These are phyloP conservation scores for Drosophila kambysellisi DNA, from an alignment of 2,888 invertebrate genomes.

Conservation along the genomic window DNA sequence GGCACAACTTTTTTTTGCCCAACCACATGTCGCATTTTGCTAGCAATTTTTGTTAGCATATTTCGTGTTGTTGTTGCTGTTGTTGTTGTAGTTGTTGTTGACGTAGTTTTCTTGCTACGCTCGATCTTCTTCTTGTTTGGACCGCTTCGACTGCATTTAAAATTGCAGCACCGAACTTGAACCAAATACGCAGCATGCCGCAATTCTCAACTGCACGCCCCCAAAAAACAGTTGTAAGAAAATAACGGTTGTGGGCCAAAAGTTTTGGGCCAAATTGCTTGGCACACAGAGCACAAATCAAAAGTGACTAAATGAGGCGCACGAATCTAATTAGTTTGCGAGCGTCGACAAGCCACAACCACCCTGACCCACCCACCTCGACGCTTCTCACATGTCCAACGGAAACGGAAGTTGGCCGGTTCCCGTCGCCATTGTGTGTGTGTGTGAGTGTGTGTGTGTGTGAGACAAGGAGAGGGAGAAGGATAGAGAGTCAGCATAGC, in stretches of 20 bases:
- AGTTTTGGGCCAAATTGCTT: conserved; percentile 48
- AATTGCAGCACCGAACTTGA: conserved; percentile 76
- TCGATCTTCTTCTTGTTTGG: conserved; percentile 8
- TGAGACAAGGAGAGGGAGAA: not conserved
- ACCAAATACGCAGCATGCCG: conserved; percentile 60
- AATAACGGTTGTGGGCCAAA: conserved; percentile 49
- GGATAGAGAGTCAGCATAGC: conserved; percentile 35
- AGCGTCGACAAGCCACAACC: conserved; percentile 24
- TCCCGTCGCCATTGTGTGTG: conserved; percentile 51
- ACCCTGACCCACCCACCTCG: not conserved
- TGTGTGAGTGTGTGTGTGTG: conserved; percentile 51
- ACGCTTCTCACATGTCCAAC: conserved; percentile 11
- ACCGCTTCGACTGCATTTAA: conserved; percentile 56
- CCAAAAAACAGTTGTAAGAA: conserved; percentile 47
- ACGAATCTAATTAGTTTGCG: conserved; percentile 78
- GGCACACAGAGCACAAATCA: conserved; percentile 60
- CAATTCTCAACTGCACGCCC: not conserved
- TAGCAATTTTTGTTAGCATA: conserved; percentile 49
- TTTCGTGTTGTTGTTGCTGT: conserved; percentile 43
- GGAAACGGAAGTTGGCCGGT: conserved; percentile 72
- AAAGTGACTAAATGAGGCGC: conserved; percentile 75
- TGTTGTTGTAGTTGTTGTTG: conserved; percentile 65
- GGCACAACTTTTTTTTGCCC: conserved; percentile 67
- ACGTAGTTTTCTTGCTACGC: conserved; percentile 66
- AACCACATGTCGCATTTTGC: conserved; percentile 78